Evolutionary conservation across 2,113 vertebrate species (phyloP).

Genomic region (Bambusicola thoracicus): DNA sequence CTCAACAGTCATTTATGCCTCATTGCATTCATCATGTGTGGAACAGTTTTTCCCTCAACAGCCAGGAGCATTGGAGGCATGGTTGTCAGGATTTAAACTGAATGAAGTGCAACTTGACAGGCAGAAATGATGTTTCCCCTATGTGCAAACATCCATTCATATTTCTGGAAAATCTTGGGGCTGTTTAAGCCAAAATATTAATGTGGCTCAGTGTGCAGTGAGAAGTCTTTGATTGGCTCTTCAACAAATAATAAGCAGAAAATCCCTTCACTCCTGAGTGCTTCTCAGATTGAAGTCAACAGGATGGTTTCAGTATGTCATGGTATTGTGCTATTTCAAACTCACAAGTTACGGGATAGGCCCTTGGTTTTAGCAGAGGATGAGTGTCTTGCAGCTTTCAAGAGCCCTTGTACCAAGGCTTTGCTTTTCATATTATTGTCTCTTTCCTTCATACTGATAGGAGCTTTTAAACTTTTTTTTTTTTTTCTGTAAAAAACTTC

Average conservation of each 20-base stretch:
- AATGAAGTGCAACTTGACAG: slow-evolving; percentile 9
- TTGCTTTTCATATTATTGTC: neutral
- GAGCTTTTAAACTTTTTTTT: neutral
- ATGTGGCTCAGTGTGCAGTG: accelerated
- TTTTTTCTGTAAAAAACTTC: neutral
- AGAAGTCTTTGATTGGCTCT: neutral
- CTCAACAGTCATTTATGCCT: slow-evolving; percentile 38
- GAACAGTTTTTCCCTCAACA: neutral
- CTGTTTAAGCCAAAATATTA: neutral
- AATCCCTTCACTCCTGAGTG: neutral
- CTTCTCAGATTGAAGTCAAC: neutral
- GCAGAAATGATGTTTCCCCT: neutral
- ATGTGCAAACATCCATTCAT: neutral
- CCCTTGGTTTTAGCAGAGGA: neutral
- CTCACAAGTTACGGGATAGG: accelerated
- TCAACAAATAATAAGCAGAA: neutral
- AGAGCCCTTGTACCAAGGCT: neutral
- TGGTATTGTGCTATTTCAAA: neutral
- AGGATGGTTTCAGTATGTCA: neutral
- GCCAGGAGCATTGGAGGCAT: slow-evolving; percentile 4
- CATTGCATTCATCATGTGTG: slow-evolving; percentile 42
- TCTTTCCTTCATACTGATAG: neutral
- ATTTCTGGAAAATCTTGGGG: neutral
- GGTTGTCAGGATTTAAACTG: slow-evolving; percentile 41
- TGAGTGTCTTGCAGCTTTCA: neutral